phyloP scores from a whole-genome alignment of 2,888 invertebrate genomes.

The Cheilosia variabilis region DNA sequence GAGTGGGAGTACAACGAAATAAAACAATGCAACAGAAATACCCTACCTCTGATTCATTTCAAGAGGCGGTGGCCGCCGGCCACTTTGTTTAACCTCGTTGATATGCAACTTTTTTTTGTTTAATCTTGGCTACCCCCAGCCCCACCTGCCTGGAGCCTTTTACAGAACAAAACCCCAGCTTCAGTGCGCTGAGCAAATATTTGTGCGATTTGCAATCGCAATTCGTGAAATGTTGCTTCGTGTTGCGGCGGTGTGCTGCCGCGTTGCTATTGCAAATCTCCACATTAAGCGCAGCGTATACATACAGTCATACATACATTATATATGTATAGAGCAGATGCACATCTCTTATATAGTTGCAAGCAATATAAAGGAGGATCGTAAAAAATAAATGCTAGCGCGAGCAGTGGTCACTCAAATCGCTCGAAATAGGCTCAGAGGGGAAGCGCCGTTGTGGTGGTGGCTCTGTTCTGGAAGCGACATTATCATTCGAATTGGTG shows the following conservation, averaged over 20 bases:
- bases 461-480: slow-evolving; percentile 8
- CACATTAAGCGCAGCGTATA: slow-evolving; percentile 12
- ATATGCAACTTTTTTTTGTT: slow-evolving; percentile 60
- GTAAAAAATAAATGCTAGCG: slow-evolving; percentile 55
- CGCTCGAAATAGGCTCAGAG: slow-evolving; percentile 26
- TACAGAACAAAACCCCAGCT: slow-evolving; percentile 9
- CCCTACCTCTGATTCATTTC: slow-evolving; percentile 66
- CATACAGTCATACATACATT: too few relatives aligned
- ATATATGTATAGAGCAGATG: slow-evolving; percentile 4
- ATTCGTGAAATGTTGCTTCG: slow-evolving; percentile 64
- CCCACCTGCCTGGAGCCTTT: slow-evolving; percentile 10
- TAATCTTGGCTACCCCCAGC: slow-evolving; percentile 27
- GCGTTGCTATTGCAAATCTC: slow-evolving; percentile 36
- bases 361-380: slow-evolving; percentile 33
- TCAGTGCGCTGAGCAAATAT: slow-evolving; percentile 54
- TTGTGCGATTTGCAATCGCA: slow-evolving; percentile 68
- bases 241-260: slow-evolving; percentile 25
- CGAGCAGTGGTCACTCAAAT: slow-evolving; percentile 50
- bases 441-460: background rate
- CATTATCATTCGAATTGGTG: slow-evolving; percentile 45
- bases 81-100: slow-evolving; percentile 73
- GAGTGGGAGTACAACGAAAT: slow-evolving; percentile 9
- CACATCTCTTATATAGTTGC: slow-evolving; percentile 30
- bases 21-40: slow-evolving; percentile 42
- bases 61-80: slow-evolving; percentile 63